Evolutionary conservation across 2,888 invertebrate species (phyloP).

Genomic region (Coleophora flavipennella): DNA sequence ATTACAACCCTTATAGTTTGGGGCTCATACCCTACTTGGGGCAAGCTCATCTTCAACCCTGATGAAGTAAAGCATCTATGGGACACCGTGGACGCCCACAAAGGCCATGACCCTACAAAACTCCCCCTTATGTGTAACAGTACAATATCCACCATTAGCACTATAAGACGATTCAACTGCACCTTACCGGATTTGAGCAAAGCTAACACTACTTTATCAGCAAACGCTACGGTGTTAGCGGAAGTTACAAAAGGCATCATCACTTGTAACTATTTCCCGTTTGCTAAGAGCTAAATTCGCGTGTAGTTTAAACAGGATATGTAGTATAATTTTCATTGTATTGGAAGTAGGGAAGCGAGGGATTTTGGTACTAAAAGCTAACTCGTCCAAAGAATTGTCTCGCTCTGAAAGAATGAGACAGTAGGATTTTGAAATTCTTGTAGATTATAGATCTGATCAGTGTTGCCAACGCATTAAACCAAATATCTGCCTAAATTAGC

Average conservation of each 20-base stretch:
- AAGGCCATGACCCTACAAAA: neutral
- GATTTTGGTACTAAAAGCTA: neutral
- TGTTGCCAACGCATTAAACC: no score
- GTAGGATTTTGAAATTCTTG: no score
- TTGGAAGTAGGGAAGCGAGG: slow-evolving; percentile 22
- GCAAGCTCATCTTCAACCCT: slow-evolving; percentile 73
- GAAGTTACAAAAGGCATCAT: slow-evolving; percentile 27
- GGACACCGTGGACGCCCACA: neutral
- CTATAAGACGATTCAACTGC: slow-evolving; percentile 29
- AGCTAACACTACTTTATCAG: neutral
- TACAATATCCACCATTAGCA: slow-evolving; percentile 16
- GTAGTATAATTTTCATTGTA: slow-evolving; percentile 13
- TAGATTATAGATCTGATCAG: no score
- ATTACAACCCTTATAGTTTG: slow-evolving; percentile 82
- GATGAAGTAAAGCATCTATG: slow-evolving; percentile 14
- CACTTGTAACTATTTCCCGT: slow-evolving; percentile 32
- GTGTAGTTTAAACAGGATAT: no score
- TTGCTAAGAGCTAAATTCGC: slow-evolving; percentile 19
- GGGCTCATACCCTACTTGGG: slow-evolving; percentile 83
- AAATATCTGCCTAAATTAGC: no score
- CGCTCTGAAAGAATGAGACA: no score
- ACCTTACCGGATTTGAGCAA: slow-evolving; percentile 16
- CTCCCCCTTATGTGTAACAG: slow-evolving; percentile 24
- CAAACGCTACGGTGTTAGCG: slow-evolving; percentile 14
- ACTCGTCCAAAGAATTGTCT: no score